Percentiles rank a stretch among this genome's conserved stretches.
Evolutionary conservation across 2,888 invertebrate genomes (phyloP).

Genomic region (Bhutanitis thaidina): DNA sequence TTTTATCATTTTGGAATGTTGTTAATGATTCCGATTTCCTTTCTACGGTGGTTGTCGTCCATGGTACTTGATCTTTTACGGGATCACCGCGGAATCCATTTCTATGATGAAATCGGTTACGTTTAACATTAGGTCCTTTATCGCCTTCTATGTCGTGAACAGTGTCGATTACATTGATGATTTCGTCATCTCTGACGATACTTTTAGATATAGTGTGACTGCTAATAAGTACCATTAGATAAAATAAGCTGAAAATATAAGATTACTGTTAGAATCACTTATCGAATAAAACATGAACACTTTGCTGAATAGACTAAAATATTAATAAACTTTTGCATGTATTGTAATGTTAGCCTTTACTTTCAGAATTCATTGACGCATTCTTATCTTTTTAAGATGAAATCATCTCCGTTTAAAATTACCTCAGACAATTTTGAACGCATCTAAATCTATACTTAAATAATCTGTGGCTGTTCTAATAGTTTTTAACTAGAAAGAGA

Average conservation of each 20-base stretch:
- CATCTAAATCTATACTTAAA: too few species aligned
- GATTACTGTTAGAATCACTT: background rate
- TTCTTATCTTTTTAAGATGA: too few species aligned
- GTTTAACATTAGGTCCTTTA: constrained; percentile 12
- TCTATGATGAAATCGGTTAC: constrained; percentile 10
- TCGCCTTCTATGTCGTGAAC: constrained; percentile 24
- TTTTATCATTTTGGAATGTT: background rate
- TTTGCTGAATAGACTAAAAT: too few species aligned
- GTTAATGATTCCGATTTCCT: background rate
- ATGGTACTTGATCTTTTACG: background rate
- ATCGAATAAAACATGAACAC: too few species aligned
- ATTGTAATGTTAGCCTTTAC: too few species aligned
- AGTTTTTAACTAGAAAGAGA: too few species aligned
- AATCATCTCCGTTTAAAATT: too few species aligned
- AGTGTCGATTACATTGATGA: constrained; percentile 35
- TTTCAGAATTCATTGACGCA: too few species aligned
- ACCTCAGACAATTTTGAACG: too few species aligned
- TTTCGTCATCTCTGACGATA: constrained; percentile 37
- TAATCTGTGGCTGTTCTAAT: too few species aligned
- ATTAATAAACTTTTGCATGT: too few species aligned
- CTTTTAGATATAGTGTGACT: constrained; percentile 62
- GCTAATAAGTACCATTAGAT: constrained; percentile 54
- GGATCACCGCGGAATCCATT: constrained; percentile 1
- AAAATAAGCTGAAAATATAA: constrained; percentile 54
- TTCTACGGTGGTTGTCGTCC: background rate